Evolutionary conservation across 2,797 vertebrate genomes (phyloP).

Genomic region (Acanthurus leucopareius): DNA sequence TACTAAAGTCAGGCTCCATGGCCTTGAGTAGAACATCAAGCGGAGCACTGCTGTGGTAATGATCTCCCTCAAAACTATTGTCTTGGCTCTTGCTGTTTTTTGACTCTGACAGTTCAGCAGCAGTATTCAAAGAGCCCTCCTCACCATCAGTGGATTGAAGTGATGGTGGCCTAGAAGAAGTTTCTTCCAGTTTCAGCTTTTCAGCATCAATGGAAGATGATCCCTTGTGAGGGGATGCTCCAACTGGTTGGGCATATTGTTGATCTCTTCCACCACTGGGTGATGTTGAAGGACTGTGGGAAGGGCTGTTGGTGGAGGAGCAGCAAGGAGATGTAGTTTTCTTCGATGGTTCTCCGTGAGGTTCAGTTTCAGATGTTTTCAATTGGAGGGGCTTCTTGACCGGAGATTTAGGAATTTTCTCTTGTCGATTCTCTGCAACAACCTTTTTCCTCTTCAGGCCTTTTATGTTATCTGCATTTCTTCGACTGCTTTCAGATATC

Average conservation of each 20-base stretch:
- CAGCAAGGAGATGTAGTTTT: conserved; percentile 65
- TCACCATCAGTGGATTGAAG: conserved; percentile 78
- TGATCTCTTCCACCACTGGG: conserved; percentile 81
- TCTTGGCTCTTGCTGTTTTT: conserved; percentile 82
- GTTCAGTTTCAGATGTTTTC: conserved; percentile 79
- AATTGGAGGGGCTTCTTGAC: conserved; percentile 91
- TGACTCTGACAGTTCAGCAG: conserved; percentile 66
- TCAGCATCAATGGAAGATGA: conserved; percentile 62
- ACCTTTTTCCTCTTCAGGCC: conserved; percentile 98
- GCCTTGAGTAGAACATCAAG: conserved; percentile 97
- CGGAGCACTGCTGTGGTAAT: conserved; percentile 88
- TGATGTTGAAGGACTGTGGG: conserved; percentile 66
- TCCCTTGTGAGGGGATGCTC: conserved; percentile 66
- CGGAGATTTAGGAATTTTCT: conserved; percentile 98
- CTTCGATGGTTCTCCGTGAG: conserved; percentile 78
- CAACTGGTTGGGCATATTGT: conserved; percentile 79
- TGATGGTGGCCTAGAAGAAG: conserved; percentile 74
- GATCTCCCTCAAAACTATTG: conserved; percentile 82
- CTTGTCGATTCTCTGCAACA: conserved; percentile 93
- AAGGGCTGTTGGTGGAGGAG: conserved; percentile 77
- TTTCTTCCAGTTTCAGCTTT: conserved; percentile 74
- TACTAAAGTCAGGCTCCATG: conserved; percentile 98
- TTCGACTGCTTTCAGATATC: conserved; percentile 86
- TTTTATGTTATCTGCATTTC: conserved; percentile 91
- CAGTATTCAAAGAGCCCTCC: conserved; percentile 67